Evolutionary conservation across 2,797 vertebrate species (phyloP), one percentile per base, ranked within the genome.

Genomic region (Peromyscus eremicus): DNA sequence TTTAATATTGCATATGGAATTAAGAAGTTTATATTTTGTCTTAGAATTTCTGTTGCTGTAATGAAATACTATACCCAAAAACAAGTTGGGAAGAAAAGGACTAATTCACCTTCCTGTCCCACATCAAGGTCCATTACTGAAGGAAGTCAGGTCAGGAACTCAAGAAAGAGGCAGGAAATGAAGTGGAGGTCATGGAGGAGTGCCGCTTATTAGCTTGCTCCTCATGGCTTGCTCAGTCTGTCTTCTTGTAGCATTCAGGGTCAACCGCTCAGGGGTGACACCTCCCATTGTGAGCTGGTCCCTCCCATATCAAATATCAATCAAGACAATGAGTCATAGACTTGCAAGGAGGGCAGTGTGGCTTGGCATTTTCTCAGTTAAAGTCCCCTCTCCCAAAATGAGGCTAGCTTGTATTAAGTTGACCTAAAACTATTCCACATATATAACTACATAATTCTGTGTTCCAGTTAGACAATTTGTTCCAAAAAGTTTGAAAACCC

Each of bases 1-100:
- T 92, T 92, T 77, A 80, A 93, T 68, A 6, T 75, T 91, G 92
- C 96, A 87, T 84, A 37, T 83, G 94, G 25, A 91, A 29, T 1
- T 62, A 77, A 32, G 43, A 85, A 17, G 14, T 2, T 94, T 87
- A 68, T 73, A 25, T 16, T 12, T n/a, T 86, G 32, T 1, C 32
- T 70, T 81, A 70, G 43, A 66, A 17, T 85, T 52, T 70, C 32
- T 70, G 21, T 70, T 49, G 21, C 21, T 70, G 12, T 23, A 52
- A n/a, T 52, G 34, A n/a, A 70, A 27, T 10, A 86, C 43, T 86
- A n/a, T 14, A 34, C 43, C 4, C 4, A 5, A 21, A 60, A 66
- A 19, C 16, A 80, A 80, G 4, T 23, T 21, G 9, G 5, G 49
- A 17, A 70, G 83, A 12, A 70, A n/a, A 70, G 43, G 11, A 1